Evolutionary conservation across 2,797 vertebrate species (phyloP).

Genomic region (Synaphobranchus kaupii): DNA sequence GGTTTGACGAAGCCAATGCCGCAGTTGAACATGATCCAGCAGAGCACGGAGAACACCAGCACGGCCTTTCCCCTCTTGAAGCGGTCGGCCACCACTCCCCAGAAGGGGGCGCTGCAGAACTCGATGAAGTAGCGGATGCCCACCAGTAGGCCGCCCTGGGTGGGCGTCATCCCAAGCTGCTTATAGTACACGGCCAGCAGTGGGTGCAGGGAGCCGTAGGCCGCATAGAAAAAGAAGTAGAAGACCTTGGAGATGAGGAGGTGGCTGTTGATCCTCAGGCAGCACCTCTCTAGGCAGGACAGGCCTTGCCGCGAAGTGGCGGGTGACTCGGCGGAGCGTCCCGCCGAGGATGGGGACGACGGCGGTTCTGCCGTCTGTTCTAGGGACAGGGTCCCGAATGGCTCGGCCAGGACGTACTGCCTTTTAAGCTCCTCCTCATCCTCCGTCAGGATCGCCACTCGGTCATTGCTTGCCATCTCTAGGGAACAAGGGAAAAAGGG

Average conservation of each 20-base stretch:
- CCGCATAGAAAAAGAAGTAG: constrained; percentile 97
- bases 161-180: constrained; percentile 91
- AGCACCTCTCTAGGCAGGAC: constrained; percentile 85
- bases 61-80: constrained; percentile 90
- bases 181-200: constrained; percentile 93
- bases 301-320: constrained; percentile 64
- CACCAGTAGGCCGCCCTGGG: constrained; percentile 90
- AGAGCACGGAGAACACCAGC: constrained; percentile 91
- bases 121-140: constrained; percentile 98
- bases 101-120: constrained; percentile 98
- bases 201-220: constrained; percentile 94
- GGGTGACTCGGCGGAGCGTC: constrained; percentile 37
- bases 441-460: constrained; percentile 91
- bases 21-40: constrained; percentile 93
- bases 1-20: constrained; percentile 92
- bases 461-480: constrained; percentile 89
- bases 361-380: constrained; percentile 62
- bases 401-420: constrained; percentile 84
- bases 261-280: constrained; percentile 83
- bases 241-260: constrained; percentile 95
- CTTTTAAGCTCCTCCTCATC: constrained; percentile 95
- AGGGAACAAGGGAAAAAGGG: constrained; percentile 37
- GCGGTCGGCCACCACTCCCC: constrained; percentile 95
- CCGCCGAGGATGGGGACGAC: constrained; percentile 50
- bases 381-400: constrained; percentile 79